These are phyloP conservation scores for Sycophila sp. DNA, from an alignment of 1,140 invertebrate genomes.

Conservation along the genomic window DNA sequence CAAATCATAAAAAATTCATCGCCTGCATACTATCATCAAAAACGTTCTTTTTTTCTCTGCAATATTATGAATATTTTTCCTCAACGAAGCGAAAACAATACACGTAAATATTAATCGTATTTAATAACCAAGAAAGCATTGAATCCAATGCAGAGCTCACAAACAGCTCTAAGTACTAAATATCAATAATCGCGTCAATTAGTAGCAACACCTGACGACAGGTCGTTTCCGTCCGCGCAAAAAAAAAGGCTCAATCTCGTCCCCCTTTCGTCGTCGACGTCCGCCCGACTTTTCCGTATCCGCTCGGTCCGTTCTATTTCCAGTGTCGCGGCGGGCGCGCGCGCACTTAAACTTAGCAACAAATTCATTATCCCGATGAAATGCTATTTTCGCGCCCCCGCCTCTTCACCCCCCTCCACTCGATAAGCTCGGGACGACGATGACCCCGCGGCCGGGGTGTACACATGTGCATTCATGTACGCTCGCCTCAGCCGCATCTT, in stretches of 20 bases:
- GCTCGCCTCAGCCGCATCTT: not conserved
- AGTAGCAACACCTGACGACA: too few relatives aligned
- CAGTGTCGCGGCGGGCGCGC: too few relatives aligned
- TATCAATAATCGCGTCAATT: too few relatives aligned
- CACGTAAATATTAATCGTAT: too few relatives aligned
- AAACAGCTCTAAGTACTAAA: too few relatives aligned
- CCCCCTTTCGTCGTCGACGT: not conserved
- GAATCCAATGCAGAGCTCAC: too few relatives aligned
- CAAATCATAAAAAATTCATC: too few relatives aligned
- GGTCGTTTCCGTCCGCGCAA: not conserved
- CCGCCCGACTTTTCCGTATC: conserved; percentile 34
- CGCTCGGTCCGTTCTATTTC: conserved; percentile 32
- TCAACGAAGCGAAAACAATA: too few relatives aligned
- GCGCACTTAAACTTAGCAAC: conserved; percentile 37
- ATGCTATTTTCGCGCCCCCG: conserved; percentile 34
- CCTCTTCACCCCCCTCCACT: not conserved
- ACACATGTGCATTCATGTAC: not conserved
- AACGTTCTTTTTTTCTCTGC: too few relatives aligned
- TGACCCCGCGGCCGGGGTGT: conserved; percentile 9
- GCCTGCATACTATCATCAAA: too few relatives aligned
- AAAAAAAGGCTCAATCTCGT: not conserved
- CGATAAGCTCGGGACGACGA: conserved; percentile 28
- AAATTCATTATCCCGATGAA: conserved; percentile 41
- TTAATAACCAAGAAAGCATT: too few relatives aligned
- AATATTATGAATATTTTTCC: too few relatives aligned